These are phyloP conservation scores for Lasioglossum vierecki DNA, from an alignment of 2,888 invertebrate species.

Conservation along the genomic window DNA sequence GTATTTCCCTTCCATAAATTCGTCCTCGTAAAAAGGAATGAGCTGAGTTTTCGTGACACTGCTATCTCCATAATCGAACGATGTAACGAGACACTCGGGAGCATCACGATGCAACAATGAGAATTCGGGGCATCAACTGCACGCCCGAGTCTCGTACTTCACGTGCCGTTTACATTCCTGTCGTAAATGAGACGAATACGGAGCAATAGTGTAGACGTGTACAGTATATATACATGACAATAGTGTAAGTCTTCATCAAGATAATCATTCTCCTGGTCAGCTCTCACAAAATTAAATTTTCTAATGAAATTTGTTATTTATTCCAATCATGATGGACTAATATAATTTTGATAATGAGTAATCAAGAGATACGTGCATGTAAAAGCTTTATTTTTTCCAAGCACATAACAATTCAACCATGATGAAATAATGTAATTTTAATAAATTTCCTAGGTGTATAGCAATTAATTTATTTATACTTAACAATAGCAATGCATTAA, in stretches of 20 bases:
- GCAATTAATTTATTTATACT: neutral
- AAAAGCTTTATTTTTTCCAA: neutral
- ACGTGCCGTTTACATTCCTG: slow-evolving; percentile 43
- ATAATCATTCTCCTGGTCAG: neutral
- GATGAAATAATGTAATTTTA: too few species aligned
- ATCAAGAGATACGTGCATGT: too few species aligned
- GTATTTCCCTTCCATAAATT: slow-evolving; percentile 69
- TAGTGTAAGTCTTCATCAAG: neutral
- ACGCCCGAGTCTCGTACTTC: slow-evolving; percentile 35
- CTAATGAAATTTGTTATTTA: too few species aligned
- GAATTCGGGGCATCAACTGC: slow-evolving; percentile 60
- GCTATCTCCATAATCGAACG: slow-evolving; percentile 59
- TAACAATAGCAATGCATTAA: neutral
- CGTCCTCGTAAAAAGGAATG: slow-evolving; percentile 70
- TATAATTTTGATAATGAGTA: too few species aligned
- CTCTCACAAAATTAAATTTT: neutral
- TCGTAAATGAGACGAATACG: slow-evolving; percentile 60
- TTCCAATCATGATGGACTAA: too few species aligned
- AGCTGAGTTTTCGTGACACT: slow-evolving; percentile 73
- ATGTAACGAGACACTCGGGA: slow-evolving; percentile 58
- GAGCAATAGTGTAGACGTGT: slow-evolving; percentile 2
- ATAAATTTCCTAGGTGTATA: neutral
- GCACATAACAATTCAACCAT: neutral
- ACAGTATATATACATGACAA: neutral
- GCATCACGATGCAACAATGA: slow-evolving; percentile 65